Evolutionary conservation across 2,113 vertebrate species (phyloP).

Genomic region (Dicentrarchus labrax): DNA sequence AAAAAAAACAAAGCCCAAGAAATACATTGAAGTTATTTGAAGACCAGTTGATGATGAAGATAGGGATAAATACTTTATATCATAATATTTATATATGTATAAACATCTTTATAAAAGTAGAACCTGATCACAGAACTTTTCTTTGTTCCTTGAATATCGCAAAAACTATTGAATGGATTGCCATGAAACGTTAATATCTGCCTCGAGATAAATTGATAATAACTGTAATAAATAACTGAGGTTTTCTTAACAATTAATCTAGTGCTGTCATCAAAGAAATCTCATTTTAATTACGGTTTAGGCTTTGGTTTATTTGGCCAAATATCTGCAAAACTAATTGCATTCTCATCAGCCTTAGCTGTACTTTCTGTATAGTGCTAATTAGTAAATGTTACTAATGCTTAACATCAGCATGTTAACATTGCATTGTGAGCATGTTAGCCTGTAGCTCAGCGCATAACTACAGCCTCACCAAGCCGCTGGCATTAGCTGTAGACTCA

Average conservation of each 20-base stretch:
- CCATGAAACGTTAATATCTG: no score
- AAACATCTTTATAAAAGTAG: background rate
- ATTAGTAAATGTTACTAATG: background rate
- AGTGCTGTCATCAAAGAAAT: no score
- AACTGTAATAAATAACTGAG: no score
- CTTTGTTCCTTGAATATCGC: no score
- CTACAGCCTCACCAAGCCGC: background rate
- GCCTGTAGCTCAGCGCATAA: background rate
- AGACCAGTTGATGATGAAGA: background rate
- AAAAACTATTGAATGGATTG: no score
- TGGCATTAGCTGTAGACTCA: background rate
- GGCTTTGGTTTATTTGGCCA: background rate
- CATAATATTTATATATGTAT: background rate
- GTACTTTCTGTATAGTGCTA: background rate
- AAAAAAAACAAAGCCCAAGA: conserved; percentile 7
- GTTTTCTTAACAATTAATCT: no score
- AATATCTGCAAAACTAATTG: background rate
- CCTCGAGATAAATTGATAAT: no score
- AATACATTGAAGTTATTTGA: background rate
- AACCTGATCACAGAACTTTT: background rate
- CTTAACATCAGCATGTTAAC: background rate
- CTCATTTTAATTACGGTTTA: background rate
- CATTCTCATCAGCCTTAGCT: background rate
- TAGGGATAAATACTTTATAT: background rate
- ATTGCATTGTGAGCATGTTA: background rate